A percentile compares a stretch with the other conserved stretches of the same genome.
phyloP scores from a whole-genome alignment of 2,888 invertebrate species.

The Leptopilina syphax region DNA sequence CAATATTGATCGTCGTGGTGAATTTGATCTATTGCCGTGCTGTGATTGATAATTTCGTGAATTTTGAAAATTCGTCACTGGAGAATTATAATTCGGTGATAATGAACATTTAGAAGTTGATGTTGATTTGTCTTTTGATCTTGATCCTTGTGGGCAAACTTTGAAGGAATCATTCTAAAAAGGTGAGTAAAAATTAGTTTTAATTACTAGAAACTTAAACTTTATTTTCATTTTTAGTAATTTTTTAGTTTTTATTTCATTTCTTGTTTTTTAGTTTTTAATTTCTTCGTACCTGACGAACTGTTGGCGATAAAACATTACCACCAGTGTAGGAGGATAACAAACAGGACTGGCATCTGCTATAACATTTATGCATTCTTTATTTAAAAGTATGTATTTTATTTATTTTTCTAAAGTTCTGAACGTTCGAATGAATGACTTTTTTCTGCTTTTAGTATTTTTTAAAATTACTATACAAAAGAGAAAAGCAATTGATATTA shows the following conservation, averaged over 20 bases:
- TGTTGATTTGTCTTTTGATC: neutral
- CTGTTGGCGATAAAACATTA: slow-evolving; percentile 38
- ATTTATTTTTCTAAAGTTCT: too few species aligned
- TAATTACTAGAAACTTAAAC: slow-evolving; percentile 23
- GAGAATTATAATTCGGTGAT: neutral
- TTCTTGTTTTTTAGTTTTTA: too few species aligned
- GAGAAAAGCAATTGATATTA: too few species aligned
- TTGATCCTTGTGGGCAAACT: neutral
- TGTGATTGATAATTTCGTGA: neutral
- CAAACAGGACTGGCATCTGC: slow-evolving; percentile 47
- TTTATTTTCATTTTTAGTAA: too few species aligned
- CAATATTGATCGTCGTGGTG: slow-evolving; percentile 53
- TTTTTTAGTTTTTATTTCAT: too few species aligned
- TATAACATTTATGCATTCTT: slow-evolving; percentile 41
- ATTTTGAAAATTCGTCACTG: neutral
- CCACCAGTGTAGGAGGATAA: slow-evolving; percentile 43
- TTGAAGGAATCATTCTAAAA: neutral
- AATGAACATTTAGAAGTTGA: neutral
- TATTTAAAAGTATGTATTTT: too few species aligned
- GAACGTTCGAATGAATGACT: too few species aligned
- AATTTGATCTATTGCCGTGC: slow-evolving; percentile 46
- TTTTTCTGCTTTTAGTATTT: too few species aligned
- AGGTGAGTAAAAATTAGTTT: too few species aligned
- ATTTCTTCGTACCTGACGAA: slow-evolving; percentile 54
- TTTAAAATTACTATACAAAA: too few species aligned